These are phyloP conservation scores for Smutsia gigantea DNA, from an alignment of 2,797 vertebrate genomes.

Conservation along the genomic window DNA sequence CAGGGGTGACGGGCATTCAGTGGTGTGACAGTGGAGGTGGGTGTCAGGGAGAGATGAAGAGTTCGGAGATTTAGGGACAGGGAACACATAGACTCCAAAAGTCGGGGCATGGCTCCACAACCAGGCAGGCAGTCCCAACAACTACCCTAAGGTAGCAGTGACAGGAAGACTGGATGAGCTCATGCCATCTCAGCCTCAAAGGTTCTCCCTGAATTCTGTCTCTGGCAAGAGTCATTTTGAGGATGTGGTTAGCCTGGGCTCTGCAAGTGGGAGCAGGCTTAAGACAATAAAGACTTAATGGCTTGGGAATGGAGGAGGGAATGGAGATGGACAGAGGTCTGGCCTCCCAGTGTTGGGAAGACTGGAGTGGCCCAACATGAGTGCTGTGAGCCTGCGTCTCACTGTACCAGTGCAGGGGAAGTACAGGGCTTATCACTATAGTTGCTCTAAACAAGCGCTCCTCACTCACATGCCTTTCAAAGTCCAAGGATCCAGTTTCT, in stretches of 20 bases:
- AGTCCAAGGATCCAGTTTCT: neutral
- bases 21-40: neutral
- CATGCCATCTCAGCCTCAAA: neutral
- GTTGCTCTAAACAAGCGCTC: neutral
- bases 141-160: neutral
- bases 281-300: fast-evolving
- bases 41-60: neutral
- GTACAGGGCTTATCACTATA: neutral
- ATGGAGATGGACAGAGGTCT: neutral
- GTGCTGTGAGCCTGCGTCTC: neutral
- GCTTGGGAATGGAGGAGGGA: neutral
- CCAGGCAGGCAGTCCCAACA: neutral
- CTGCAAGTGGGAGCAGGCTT: neutral
- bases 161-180: neutral
- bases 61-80: neutral
- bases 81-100: neutral
- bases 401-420: fast-evolving
- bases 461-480: neutral
- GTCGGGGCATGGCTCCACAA: neutral
- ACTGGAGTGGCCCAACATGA: neutral
- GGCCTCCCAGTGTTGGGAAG: fast-evolving
- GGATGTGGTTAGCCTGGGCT: neutral
- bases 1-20: neutral
- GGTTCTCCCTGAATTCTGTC: neutral
- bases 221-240: neutral